Conservation (phyloP, 1,140 invertebrate species). For the Oscheius sp. region DNA sequence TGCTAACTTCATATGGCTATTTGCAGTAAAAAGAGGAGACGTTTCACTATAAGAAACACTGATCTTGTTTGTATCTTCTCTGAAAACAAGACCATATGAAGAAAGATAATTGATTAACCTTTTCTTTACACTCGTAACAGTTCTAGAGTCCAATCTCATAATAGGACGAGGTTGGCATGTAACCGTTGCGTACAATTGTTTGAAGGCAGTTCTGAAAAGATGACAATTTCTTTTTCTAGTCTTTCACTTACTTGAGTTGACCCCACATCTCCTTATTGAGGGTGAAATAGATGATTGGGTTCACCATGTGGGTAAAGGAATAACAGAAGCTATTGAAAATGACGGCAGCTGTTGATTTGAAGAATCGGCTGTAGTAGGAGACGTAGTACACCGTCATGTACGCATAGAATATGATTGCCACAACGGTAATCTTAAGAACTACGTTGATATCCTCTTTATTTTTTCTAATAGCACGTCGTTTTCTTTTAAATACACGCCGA, state of each 20-base stretch:
- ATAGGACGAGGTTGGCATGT: not conserved
- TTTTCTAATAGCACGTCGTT: no score
- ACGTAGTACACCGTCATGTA: constrained; percentile 60
- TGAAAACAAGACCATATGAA: not conserved
- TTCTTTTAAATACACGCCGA: no score
- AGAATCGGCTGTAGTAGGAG: constrained; percentile 53
- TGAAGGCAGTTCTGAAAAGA: not conserved
- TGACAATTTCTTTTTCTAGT: not conserved
- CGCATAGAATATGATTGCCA: constrained; percentile 58
- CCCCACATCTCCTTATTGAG: constrained; percentile 49
- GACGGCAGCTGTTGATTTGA: constrained; percentile 57
- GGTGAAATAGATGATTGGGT: constrained; percentile 54
- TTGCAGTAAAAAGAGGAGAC: constrained; percentile 22
- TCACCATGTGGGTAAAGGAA: constrained; percentile 60
- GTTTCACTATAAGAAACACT: constrained; percentile 29
- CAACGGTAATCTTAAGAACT: constrained; percentile 60
- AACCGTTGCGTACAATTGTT: not conserved
- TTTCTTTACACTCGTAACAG: not conserved
- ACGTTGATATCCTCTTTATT: no score
- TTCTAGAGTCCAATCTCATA: constrained; percentile 7
- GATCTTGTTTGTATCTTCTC: constrained; percentile 3
- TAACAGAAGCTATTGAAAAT: constrained; percentile 60
- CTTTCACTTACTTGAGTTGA: constrained; percentile 8
- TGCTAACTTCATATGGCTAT: constrained; percentile 13
- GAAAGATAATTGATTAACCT: constrained; percentile 2